Evolutionary conservation across 2,888 invertebrate species (phyloP).

Genomic region (Operophtera brumata): DNA sequence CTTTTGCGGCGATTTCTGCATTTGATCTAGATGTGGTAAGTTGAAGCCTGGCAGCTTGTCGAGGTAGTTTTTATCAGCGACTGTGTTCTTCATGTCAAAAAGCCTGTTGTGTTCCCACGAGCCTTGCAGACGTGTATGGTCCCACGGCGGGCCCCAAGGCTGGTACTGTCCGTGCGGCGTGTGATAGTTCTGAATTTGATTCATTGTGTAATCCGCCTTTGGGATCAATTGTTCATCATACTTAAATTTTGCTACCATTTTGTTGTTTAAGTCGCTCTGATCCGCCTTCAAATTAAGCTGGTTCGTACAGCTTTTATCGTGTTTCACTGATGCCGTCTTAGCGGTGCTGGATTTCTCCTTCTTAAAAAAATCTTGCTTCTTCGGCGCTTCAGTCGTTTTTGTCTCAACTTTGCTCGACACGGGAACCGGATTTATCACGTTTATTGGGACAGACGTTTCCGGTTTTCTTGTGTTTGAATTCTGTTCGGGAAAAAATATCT

Average conservation of each 20-base stretch:
- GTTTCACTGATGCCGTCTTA: conserved; percentile 65
- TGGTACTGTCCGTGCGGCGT: conserved; percentile 82
- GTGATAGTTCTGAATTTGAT: conserved; percentile 85
- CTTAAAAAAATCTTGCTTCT: conserved; percentile 78
- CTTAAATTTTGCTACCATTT: conserved; percentile 76
- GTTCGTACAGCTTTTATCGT: conserved; percentile 67
- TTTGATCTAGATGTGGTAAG: conserved; percentile 79
- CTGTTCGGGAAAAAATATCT: conserved; percentile 75
- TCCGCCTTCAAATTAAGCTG: conserved; percentile 66
- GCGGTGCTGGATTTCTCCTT: conserved; percentile 69
- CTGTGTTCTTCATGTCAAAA: conserved; percentile 72
- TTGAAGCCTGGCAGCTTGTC: conserved; percentile 82
- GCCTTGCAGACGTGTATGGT: conserved; percentile 70
- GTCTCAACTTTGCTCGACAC: conserved; percentile 64
- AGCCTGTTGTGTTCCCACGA: conserved; percentile 79
- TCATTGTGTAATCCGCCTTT: conserved; percentile 83
- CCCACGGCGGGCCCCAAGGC: conserved; percentile 80
- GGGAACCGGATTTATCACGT: conserved; percentile 70
- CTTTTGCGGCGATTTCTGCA: conserved; percentile 82
- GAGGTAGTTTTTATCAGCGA: conserved; percentile 79
- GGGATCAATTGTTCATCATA: conserved; percentile 75
- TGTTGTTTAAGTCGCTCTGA: conserved; percentile 75
- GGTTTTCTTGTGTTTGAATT: conserved; percentile 62
- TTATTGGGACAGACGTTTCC: conserved; percentile 71
- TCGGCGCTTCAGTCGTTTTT: conserved; percentile 65